phyloP scores from a whole-genome alignment of 23 tunicate genomes.

The Pegea sp. region DNA sequence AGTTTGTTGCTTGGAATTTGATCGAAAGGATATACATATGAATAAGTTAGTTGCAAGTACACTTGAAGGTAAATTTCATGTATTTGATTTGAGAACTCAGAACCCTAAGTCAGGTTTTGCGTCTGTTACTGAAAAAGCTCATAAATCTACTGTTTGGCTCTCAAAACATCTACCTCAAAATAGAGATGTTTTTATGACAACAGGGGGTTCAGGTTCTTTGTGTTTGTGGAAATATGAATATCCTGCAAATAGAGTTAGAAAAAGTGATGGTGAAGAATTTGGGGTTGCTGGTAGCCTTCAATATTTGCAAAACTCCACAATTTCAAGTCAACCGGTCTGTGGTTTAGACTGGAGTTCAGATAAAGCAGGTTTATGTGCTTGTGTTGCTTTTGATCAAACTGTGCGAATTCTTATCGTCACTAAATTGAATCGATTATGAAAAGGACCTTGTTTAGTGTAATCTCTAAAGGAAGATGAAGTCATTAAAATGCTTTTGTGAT shows the following conservation, averaged over 20 bases:
- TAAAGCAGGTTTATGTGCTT: conserved; percentile 79
- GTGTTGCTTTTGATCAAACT: conserved; percentile 83
- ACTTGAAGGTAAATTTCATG: conserved; percentile 72
- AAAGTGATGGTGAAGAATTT: conserved; percentile 35
- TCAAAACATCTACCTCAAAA: conserved; percentile 86
- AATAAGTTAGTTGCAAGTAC: conserved; percentile 75
- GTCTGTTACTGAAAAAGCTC: conserved; percentile 73
- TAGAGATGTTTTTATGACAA: conserved; percentile 88
- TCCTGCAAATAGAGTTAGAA: conserved; percentile 56
- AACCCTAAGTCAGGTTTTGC: conserved; percentile 75
- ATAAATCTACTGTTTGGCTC: conserved; percentile 92
- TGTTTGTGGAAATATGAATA: conserved; percentile 87
- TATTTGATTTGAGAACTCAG: conserved; percentile 77
- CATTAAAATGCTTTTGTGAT: no score
- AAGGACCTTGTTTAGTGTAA: no score
- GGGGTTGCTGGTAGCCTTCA: conserved; percentile 78
- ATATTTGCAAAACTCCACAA: conserved; percentile 68
- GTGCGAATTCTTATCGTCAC: conserved; percentile 74
- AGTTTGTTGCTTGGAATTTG: conserved; percentile 80
- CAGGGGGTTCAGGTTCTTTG: conserved; percentile 92
- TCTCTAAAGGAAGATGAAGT: no score
- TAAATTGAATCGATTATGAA: conserved; percentile 54
- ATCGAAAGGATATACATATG: conserved; percentile 86
- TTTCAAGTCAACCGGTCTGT: conserved; percentile 92
- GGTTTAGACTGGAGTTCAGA: conserved; percentile 96